Conservation (phyloP, 2,888 invertebrate species). For the Rotaria socialis region DNA sequence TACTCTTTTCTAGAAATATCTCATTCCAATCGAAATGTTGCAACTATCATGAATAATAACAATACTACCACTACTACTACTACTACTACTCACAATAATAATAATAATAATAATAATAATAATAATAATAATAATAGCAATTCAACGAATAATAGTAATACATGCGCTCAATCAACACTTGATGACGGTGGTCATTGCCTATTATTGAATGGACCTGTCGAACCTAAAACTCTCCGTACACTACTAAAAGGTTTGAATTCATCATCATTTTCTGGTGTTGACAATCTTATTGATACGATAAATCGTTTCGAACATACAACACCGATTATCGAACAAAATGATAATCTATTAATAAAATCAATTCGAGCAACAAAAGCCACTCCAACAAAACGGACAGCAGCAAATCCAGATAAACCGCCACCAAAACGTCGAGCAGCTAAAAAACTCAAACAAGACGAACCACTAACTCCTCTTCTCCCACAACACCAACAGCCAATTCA, state of each 20-base stretch:
- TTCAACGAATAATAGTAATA: not conserved
- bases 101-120: too few relatives aligned
- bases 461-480: not conserved
- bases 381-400: not conserved
- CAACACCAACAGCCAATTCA: not conserved
- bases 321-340: not conserved
- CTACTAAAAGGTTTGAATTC: constrained; percentile 23
- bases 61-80: too few relatives aligned
- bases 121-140: too few relatives aligned
- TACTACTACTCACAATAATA: too few relatives aligned
- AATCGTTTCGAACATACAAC: constrained; percentile 30
- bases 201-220: constrained; percentile 14
- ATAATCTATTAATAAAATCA: constrained; percentile 12
- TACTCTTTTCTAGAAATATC: not conserved
- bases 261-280: constrained; percentile 18
- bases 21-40: not conserved
- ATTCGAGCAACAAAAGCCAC: not conserved
- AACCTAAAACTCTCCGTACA: constrained; percentile 34
- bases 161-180: not conserved
- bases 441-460: constrained; percentile 1
- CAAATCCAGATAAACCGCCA: not conserved
- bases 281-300: constrained; percentile 33
- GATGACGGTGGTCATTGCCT: constrained; percentile 15
- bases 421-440: not conserved
- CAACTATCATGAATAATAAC: not conserved